Conservation (phyloP, 1,140 invertebrate genomes). For the Hypsibius dujardini region DNA sequence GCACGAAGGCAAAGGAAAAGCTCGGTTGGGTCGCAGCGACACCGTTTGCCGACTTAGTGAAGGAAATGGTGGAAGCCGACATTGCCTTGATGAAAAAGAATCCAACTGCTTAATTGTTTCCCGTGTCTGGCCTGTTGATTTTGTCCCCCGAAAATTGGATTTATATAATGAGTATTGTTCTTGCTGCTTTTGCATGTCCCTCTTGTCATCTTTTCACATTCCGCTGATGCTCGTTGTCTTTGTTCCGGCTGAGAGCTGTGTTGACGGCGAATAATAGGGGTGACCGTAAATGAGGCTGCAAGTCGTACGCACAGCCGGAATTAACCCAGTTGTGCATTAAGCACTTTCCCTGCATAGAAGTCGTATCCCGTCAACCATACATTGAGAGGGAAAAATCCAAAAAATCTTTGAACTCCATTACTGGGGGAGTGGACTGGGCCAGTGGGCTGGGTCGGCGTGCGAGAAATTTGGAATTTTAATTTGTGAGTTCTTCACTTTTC, state of each 20-base stretch:
- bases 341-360: too few relatives aligned
- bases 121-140: neutral
- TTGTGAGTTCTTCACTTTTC: too few relatives aligned
- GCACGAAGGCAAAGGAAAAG: slow-evolving; percentile 64
- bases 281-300: neutral
- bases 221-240: neutral
- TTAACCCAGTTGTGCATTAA: too few relatives aligned
- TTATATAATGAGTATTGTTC: neutral
- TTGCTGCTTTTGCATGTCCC: neutral
- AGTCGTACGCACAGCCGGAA: too few relatives aligned
- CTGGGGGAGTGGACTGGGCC: too few relatives aligned
- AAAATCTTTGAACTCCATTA: too few relatives aligned
- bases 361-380: too few relatives aligned
- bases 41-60: slow-evolving; percentile 64
- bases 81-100: slow-evolving; percentile 75
- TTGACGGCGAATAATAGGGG: neutral
- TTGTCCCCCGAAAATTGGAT: too few relatives aligned
- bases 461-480: too few relatives aligned
- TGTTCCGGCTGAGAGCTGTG: neutral
- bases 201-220: neutral
- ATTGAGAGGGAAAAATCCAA: too few relatives aligned
- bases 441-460: too few relatives aligned
- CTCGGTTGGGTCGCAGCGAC: slow-evolving; percentile 74
- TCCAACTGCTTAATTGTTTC: slow-evolving; percentile 50
- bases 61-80: slow-evolving; percentile 90